Base-by-base conservation (phyloP, 2,113 vertebrate species). In the Xenopus borealis region DNA sequence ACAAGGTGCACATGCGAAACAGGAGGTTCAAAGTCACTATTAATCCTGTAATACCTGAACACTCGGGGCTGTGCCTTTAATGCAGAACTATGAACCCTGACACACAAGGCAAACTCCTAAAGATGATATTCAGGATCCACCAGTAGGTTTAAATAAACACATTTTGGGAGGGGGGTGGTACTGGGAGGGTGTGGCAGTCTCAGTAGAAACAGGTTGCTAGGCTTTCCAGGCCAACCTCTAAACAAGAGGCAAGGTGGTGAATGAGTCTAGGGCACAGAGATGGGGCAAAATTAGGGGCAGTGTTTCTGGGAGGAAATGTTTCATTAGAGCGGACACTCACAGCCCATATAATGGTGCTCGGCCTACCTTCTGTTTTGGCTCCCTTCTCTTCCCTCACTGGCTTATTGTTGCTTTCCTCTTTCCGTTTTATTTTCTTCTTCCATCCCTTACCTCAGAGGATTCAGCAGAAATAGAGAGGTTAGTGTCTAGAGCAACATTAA, bases 381-480 rank as follows among this genome's bases (percentile, higher is more conserved):
- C 12, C 23, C 11, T n/a, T 10, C 20, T 10, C 7, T 4, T n/a
- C 23, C 40, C 45, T 62, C 9, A 19, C 45, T 8, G 61, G 30
- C 47, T 69, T 75, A 47, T 64, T 64, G 57, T 67, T 69, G 0
- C 65, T 30, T 45, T 69, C 74, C 18, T 64, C 74, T 19, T 77
- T 77, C 10, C 59, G 40, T 64, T 77, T 77, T 1, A 77, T 70
- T 45, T 65, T 77, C 47, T 77, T 77, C 67, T 77, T 77, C 74
- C 74, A 77, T 18, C 74, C 74, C 20, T 77, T 77, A 19, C 74
- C 74, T 77, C 19, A 44, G 62, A 16, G 16, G n/a, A 30, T 57
- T 58, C 16, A 59, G 57, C 8, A 52, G 40, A 68, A 61, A 75
- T 5, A 46, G 8, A 23, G 45, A 1, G 19, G n/a, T 50, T 65